phyloP scores from a whole-genome alignment of 2,888 invertebrate species.

The Muschampia plurimacula region DNA sequence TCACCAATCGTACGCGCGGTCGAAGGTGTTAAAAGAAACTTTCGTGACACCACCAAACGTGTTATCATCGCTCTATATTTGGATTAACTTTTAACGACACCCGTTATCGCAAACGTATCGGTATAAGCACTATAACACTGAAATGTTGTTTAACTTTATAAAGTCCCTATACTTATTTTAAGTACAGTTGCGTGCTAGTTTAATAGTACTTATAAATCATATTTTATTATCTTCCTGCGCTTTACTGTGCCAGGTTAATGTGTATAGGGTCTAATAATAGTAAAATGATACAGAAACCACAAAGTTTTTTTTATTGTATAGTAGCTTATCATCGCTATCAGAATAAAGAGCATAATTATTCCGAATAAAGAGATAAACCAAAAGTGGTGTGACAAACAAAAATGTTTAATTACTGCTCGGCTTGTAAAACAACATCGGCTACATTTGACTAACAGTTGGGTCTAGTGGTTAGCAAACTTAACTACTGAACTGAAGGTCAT shows the following conservation, averaged over 20 bases:
- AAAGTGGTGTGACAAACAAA: no score
- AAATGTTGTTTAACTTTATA: slow-evolving; percentile 25
- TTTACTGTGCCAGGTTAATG: not conserved
- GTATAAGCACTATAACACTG: slow-evolving; percentile 16
- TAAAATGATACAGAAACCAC: not conserved
- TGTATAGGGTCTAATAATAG: not conserved
- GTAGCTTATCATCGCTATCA: no score
- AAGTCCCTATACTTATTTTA: slow-evolving; percentile 11
- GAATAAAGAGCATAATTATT: no score
- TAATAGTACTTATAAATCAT: slow-evolving; percentile 31
- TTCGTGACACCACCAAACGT: slow-evolving; percentile 25
- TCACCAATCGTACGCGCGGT: slow-evolving; percentile 11
- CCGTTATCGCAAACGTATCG: slow-evolving; percentile 28
- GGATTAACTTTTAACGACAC: slow-evolving; percentile 32
- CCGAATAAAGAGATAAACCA: no score
- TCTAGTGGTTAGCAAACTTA: no score
- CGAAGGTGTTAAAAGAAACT: slow-evolving; percentile 31
- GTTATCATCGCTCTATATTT: slow-evolving; percentile 27
- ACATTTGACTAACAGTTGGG: no score
- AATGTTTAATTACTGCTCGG: no score
- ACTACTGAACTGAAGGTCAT: no score
- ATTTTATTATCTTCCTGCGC: slow-evolving; percentile 19
- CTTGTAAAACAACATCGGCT: no score
- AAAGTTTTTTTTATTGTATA: not conserved
- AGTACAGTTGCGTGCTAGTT: slow-evolving; percentile 29